phyloP scores from a whole-genome alignment of 2,797 vertebrate genomes.

The Cuniculus paca region DNA sequence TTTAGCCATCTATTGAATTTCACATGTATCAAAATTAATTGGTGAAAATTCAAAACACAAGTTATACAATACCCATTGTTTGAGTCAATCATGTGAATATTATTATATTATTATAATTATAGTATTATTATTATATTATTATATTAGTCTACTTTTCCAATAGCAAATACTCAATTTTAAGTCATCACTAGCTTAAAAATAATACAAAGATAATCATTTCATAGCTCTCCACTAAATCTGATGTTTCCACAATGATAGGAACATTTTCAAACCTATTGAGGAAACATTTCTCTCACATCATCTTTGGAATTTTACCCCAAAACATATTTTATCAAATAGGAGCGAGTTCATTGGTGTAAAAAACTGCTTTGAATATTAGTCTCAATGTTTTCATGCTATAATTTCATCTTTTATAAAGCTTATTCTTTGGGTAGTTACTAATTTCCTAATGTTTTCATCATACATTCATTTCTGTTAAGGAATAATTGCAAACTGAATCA shows the following conservation, averaged over 20 bases:
- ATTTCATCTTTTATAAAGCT: background rate
- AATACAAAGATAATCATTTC: background rate
- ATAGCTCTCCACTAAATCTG: background rate
- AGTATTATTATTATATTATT: too few relatives aligned
- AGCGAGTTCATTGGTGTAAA: background rate
- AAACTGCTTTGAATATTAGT: constrained; percentile 33
- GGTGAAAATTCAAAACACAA: constrained; percentile 32
- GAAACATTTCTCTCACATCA: background rate
- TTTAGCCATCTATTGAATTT: background rate
- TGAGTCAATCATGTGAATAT: background rate
- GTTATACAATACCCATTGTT: background rate
- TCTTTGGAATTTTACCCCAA: constrained; percentile 33
- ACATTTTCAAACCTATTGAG: background rate
- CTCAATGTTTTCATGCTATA: background rate
- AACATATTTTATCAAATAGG: background rate
- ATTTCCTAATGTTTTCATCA: constrained; percentile 25
- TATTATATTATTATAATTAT: too few relatives aligned
- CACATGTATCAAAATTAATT: background rate
- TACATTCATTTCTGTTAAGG: constrained; percentile 24
- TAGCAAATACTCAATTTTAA: constrained; percentile 13
- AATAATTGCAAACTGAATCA: constrained; percentile 32
- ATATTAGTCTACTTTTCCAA: background rate
- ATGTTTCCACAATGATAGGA: background rate
- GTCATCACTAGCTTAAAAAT: background rate
- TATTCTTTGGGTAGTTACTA: background rate